These are phyloP conservation scores for Caenorhabditis japonica DNA, from an alignment of 2,888 invertebrate genomes.

Conservation along the genomic window DNA sequence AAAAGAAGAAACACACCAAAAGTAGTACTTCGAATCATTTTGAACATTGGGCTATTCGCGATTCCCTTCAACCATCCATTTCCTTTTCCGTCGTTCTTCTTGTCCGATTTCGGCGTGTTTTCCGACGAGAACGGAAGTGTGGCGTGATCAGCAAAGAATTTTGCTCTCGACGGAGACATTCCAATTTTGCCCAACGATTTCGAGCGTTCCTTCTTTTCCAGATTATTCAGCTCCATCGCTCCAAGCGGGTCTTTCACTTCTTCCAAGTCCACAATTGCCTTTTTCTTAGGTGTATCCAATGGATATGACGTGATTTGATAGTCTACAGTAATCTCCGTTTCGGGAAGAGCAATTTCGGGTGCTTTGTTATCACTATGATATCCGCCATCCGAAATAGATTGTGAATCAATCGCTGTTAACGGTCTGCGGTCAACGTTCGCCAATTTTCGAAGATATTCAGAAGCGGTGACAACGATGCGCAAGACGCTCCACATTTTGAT, in stretches of 20 bases:
- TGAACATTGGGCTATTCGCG: conserved; percentile 71
- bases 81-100: conserved; percentile 36
- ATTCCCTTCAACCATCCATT: conserved; percentile 70
- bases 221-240: conserved; percentile 21
- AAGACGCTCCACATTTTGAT: conserved; percentile 65
- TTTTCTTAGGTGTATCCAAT: conserved; percentile 10
- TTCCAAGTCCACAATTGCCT: neutral
- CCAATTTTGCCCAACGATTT: conserved; percentile 42
- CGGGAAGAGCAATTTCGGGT: neutral
- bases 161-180: conserved; percentile 72
- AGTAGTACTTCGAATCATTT: conserved; percentile 68
- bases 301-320: conserved; percentile 39
- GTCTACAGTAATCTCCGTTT: conserved; percentile 37
- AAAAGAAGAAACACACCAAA: no score
- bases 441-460: conserved; percentile 22
- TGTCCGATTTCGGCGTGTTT: conserved; percentile 46
- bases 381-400: conserved; percentile 11
- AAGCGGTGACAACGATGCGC: conserved; percentile 38
- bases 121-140: conserved; percentile 65
- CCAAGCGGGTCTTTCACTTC: conserved; percentile 46
- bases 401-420: conserved; percentile 10
- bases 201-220: conserved; percentile 15
- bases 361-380: conserved; percentile 12
- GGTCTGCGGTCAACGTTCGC: conserved; percentile 35
- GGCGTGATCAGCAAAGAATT: conserved; percentile 71